Base-by-base conservation (phyloP, 2,113 vertebrate genomes). In the Pseudonaja textilis region DNA sequence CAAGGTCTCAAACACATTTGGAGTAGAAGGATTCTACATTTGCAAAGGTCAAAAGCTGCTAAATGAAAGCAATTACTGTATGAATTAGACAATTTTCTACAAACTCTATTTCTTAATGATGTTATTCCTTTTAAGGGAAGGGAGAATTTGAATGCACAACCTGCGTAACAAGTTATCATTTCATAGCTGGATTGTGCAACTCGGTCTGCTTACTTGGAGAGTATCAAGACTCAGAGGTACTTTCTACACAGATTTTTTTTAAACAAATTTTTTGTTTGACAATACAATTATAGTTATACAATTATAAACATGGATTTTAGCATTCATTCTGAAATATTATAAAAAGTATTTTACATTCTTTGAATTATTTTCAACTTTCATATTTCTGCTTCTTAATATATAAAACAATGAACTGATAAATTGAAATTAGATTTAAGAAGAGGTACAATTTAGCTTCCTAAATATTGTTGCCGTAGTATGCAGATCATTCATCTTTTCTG, bases 101-200 rank as follows among this genome's bases (percentile, higher is more conserved):
- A 74, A 89, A 59, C 50, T 50, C 3, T 25, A 89, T 34, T 22
- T 85, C 0, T 54, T 90, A 93, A 29, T 3, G 18, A 1, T 59
- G 61, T 0, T 56, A 93, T 94, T 94, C 39, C 0, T 91, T 94
- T 93, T 91, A 74, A 98, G 99, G 96, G 54, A 96, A 94, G 23
- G 98, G 95, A 4, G 96, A 97, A 20, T 29, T 98, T 52, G 59
- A 92, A 64, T 99, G 98, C 86, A 95, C 96, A 18, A 98, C 98
- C 88, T 99, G 98, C 90, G 98, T 98, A 93, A 97, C 97, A 91
- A 98, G 97, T 93, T 98, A 98, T 96, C 97, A 5, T 12, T 96
- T 98, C 2, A 69, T 92, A 61, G 52, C 85, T 54, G 97, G 98
- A 95, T 97, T 98, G 88, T 99, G 98, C 96, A 56, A 4, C 11